phyloP scores from a whole-genome alignment of 2,888 invertebrate genomes.

The Hemistola chrysoprasaria region DNA sequence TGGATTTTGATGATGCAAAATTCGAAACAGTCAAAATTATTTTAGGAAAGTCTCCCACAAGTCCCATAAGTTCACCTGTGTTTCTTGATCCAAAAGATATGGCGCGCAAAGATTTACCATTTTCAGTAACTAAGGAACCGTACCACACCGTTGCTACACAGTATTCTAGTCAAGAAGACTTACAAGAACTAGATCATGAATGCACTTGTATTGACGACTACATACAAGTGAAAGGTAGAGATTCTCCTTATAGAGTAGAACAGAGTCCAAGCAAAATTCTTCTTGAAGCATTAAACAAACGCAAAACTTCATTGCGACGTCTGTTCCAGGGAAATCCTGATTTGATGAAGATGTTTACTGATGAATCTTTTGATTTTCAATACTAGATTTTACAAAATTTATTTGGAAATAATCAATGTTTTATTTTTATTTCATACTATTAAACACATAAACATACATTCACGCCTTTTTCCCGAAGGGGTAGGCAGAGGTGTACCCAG shows the following conservation, averaged over 20 bases:
- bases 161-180: slow-evolving; percentile 62
- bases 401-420: neutral
- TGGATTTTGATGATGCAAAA: slow-evolving; percentile 66
- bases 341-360: slow-evolving; percentile 61
- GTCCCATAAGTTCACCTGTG: slow-evolving; percentile 32
- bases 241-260: slow-evolving; percentile 18
- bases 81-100: slow-evolving; percentile 46
- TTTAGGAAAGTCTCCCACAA: slow-evolving; percentile 35
- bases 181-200: slow-evolving; percentile 30
- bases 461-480: too few species aligned
- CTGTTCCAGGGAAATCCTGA: slow-evolving; percentile 55
- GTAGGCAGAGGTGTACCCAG: too few species aligned
- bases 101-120: slow-evolving; percentile 47
- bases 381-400: slow-evolving; percentile 28
- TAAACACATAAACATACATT: too few species aligned
- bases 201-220: slow-evolving; percentile 49
- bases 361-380: slow-evolving; percentile 60
- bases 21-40: slow-evolving; percentile 54
- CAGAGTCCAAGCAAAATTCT: slow-evolving; percentile 34
- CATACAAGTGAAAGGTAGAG: slow-evolving; percentile 6
- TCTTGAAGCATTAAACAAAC: slow-evolving; percentile 40
- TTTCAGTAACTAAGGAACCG: slow-evolving; percentile 53
- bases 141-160: slow-evolving; percentile 56
- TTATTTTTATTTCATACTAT: neutral
- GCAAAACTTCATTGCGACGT: slow-evolving; percentile 49